A percentile compares a stretch with the other conserved stretches of the same genome.
phyloP scores from a whole-genome alignment of 1,140 invertebrate genomes.

The Druon quercuslanigerum region DNA sequence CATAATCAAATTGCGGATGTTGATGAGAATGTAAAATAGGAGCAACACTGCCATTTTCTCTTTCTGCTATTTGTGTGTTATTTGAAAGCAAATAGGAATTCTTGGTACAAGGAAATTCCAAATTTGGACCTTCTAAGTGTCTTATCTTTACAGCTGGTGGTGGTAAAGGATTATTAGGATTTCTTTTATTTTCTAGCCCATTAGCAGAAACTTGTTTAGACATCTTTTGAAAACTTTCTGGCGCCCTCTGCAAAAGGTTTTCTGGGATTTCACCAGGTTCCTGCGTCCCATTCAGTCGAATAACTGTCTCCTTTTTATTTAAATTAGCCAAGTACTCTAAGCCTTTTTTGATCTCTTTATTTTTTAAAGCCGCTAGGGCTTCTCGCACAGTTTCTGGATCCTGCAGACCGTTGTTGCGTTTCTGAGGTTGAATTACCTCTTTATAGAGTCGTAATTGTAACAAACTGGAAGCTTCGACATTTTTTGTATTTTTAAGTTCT shows the following conservation, averaged over 20 bases:
- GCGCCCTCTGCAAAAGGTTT: conserved; percentile 10
- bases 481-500: not conserved
- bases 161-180: conserved; percentile 54
- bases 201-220: conserved; percentile 47
- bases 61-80: not conserved
- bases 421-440: conserved; percentile 50
- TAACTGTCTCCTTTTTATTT: conserved; percentile 32
- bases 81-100: not conserved
- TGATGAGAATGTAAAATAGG: not conserved
- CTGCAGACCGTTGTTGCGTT: conserved; percentile 66
- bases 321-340: conserved; percentile 50
- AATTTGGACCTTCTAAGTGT: not conserved
- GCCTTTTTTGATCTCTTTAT: conserved; percentile 37
- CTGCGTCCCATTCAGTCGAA: conserved; percentile 60
- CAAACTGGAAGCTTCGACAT: conserved; percentile 54
- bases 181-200: conserved; percentile 60
- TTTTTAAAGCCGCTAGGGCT: conserved; percentile 42
- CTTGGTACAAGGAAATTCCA: not conserved
- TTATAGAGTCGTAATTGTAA: conserved; percentile 58
- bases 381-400: conserved; percentile 50
- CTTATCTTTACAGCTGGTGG: conserved; percentile 4
- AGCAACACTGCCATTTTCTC: not conserved
- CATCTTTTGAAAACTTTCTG: conserved; percentile 1
- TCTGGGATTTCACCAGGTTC: conserved; percentile 41
- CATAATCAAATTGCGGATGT: not conserved